Percentiles rank a stretch among this genome's conserved stretches.
Evolutionary conservation across 1,140 invertebrate species (phyloP).

Genomic region (Anadara kagoshimensis): DNA sequence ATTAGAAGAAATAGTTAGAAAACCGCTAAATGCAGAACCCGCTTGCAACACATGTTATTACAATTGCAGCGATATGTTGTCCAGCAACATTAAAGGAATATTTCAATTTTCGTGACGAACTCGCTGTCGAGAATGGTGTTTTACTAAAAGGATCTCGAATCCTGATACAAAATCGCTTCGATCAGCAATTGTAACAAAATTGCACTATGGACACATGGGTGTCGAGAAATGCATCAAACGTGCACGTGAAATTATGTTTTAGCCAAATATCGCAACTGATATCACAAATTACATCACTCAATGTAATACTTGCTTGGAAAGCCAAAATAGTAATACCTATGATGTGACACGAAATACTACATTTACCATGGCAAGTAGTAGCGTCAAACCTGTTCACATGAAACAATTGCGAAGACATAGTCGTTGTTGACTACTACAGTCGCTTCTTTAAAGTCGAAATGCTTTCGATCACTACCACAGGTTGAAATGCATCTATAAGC

Average conservation of each 20-base stretch:
- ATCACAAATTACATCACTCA: slow-evolving; percentile 24
- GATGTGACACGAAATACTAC: too few species aligned
- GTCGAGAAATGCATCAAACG: slow-evolving; percentile 37
- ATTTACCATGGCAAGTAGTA: too few species aligned
- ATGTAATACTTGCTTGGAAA: too few species aligned
- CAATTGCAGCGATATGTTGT: slow-evolving; percentile 40
- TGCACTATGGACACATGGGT: slow-evolving; percentile 45
- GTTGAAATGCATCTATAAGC: too few species aligned
- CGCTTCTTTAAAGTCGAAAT: slow-evolving; percentile 40
- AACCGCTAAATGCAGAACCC: slow-evolving; percentile 44
- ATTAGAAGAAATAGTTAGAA: slow-evolving; percentile 46
- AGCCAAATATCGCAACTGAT: slow-evolving; percentile 38
- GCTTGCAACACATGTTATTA: slow-evolving; percentile 45
- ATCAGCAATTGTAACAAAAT: slow-evolving; percentile 24
- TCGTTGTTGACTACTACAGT: slow-evolving; percentile 46
- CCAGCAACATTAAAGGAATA: slow-evolving; percentile 9
- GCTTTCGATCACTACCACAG: too few species aligned
- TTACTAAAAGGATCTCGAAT: slow-evolving; percentile 45
- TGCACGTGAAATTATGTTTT: slow-evolving; percentile 39
- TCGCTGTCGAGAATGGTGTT: slow-evolving; percentile 37
- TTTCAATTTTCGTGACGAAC: slow-evolving; percentile 38
- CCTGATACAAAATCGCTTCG: slow-evolving; percentile 35
- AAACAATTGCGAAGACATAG: slow-evolving; percentile 27
- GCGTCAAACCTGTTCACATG: background rate
- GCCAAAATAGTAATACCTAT: too few species aligned